These are phyloP conservation scores for Cichladusa arquata DNA, from an alignment of 2,113 vertebrate species.

Conservation along the genomic window DNA sequence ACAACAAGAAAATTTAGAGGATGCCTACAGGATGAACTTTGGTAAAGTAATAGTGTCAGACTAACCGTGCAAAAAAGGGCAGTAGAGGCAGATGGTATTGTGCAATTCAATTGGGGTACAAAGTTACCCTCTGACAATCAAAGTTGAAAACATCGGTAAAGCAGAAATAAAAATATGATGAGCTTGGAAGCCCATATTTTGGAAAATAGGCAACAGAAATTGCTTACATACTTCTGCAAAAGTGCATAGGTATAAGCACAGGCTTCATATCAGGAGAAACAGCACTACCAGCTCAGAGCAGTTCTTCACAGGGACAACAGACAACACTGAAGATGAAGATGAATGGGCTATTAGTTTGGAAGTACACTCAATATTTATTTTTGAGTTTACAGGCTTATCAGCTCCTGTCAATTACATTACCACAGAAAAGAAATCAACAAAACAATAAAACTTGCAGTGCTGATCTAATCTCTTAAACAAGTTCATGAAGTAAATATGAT, in stretches of 20 bases:
- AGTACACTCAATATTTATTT: slow-evolving; percentile 17
- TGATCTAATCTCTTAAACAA: slow-evolving; percentile 52
- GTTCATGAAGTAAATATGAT: slow-evolving; percentile 19
- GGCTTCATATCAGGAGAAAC: neutral
- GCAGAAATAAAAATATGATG: neutral
- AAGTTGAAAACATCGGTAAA: neutral
- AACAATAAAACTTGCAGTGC: slow-evolving; percentile 7
- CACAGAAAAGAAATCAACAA: neutral
- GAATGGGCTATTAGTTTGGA: slow-evolving; percentile 27
- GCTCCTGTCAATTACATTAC: slow-evolving; percentile 31
- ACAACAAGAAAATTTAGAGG: neutral
- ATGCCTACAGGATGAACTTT: neutral
- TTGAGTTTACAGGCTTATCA: slow-evolving; percentile 30
- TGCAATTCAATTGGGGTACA: neutral
- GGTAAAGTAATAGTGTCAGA: neutral
- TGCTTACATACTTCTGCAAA: neutral
- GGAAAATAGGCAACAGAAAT: neutral
- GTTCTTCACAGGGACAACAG: neutral
- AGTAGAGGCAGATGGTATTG: neutral
- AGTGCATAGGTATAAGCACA: neutral
- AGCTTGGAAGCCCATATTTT: neutral
- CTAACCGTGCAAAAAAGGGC: neutral
- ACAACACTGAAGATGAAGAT: neutral
- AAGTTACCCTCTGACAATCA: neutral
- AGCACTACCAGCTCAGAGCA: neutral